Evolutionary conservation across 2,797 vertebrate species (phyloP).

Genomic region (Xenentodon cancila): DNA sequence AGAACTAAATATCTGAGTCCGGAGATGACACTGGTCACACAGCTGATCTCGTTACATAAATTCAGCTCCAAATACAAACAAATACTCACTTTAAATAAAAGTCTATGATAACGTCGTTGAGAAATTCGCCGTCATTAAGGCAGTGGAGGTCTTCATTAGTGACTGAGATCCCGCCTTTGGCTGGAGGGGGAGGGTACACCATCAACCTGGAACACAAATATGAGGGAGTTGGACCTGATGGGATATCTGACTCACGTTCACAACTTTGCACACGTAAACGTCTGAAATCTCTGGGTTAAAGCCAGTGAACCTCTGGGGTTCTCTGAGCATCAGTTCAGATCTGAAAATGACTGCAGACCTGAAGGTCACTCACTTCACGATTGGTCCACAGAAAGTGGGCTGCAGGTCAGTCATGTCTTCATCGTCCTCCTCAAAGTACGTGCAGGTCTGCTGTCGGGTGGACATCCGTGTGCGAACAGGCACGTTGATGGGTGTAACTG

Average conservation of each 20-base stretch:
- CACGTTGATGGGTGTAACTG: conserved; percentile 66
- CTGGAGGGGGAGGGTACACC: conserved; percentile 95
- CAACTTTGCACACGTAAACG: too few species aligned
- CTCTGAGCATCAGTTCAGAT: too few species aligned
- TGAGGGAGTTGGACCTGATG: too few species aligned
- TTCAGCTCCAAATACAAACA: too few species aligned
- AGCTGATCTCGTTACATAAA: too few species aligned
- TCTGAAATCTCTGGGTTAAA: too few species aligned
- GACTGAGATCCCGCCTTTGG: conserved; percentile 96
- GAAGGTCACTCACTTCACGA: conserved; percentile 88
- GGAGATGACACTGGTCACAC: too few species aligned
- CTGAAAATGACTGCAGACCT: too few species aligned
- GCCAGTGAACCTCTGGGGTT: too few species aligned
- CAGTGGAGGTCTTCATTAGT: conserved; percentile 99
- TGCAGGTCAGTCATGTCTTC: conserved; percentile 91
- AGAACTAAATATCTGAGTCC: conserved; percentile 91
- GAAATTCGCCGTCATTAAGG: conserved; percentile 96
- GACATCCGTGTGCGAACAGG: conserved; percentile 78
- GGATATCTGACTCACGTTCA: too few species aligned
- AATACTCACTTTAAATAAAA: conserved; percentile 99
- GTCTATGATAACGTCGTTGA: conserved; percentile 99
- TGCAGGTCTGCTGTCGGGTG: conserved; percentile 73
- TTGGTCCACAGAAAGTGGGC: conserved; percentile 92
- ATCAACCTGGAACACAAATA: conserved; percentile 83
- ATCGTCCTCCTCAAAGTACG: conserved; percentile 84